A percentile compares a stretch with the other conserved stretches of the same genome.
phyloP scores from a whole-genome alignment of 2,888 invertebrate genomes.

The Drosophila putrida region DNA sequence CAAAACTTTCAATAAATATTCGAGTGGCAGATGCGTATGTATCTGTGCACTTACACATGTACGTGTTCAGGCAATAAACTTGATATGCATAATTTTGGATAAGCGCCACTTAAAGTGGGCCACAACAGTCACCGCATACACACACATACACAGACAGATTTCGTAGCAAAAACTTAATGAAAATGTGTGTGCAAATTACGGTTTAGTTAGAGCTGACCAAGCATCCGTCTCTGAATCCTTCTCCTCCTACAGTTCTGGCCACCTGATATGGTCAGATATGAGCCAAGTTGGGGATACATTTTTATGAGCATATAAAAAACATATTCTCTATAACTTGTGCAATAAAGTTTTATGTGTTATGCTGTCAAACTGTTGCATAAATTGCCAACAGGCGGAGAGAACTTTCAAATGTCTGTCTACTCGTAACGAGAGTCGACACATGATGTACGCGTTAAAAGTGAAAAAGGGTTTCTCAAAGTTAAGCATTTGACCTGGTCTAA shows the following conservation, averaged over 20 bases:
- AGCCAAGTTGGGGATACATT: constrained; percentile 35
- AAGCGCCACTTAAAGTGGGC: constrained; percentile 61
- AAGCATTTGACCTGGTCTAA: constrained; percentile 42
- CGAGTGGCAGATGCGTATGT: constrained; percentile 12
- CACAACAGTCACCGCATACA: constrained; percentile 10
- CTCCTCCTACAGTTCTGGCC: neutral
- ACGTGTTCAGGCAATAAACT: constrained; percentile 61
- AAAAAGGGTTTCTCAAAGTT: constrained; percentile 37
- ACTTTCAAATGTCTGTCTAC: constrained; percentile 37
- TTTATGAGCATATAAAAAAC: constrained; percentile 63
- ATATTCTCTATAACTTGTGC: constrained; percentile 69
- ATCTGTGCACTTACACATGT: constrained; percentile 8
- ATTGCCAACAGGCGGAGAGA: constrained; percentile 59
- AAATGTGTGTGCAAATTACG: constrained; percentile 68
- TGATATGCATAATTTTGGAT: constrained; percentile 75
- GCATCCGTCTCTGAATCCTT: neutral
- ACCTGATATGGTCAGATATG: constrained; percentile 2
- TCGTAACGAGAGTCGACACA: constrained; percentile 4
- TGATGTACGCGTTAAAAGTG: constrained; percentile 10
- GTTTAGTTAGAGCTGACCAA: constrained; percentile 43
- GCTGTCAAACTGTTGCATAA: constrained; percentile 74
- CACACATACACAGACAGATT: neutral
- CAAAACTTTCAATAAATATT: constrained; percentile 57
- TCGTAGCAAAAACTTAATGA: constrained; percentile 48
- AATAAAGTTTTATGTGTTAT: constrained; percentile 72